Evolutionary conservation across 2,888 invertebrate species (phyloP).

Genomic region (Cerastis rubricosa): DNA sequence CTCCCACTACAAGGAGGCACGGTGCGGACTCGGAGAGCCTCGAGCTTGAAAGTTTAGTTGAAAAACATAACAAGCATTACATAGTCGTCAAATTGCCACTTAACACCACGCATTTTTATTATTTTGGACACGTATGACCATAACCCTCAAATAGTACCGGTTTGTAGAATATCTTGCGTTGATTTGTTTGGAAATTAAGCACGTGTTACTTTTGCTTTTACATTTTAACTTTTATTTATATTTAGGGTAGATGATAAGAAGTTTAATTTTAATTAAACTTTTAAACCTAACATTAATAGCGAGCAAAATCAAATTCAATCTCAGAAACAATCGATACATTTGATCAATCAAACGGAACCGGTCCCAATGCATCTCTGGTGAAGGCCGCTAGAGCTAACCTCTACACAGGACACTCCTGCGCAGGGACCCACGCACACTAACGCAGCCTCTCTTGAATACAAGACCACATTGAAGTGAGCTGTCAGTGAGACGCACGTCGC

Average conservation of each 20-base stretch:
- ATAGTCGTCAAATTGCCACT: constrained; percentile 73
- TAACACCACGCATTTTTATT: constrained; percentile 48
- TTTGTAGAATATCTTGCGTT: constrained; percentile 55
- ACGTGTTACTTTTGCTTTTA: constrained; percentile 66
- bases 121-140: constrained; percentile 55
- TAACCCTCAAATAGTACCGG: constrained; percentile 65
- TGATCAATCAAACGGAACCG: constrained; percentile 82
- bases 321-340: constrained; percentile 71
- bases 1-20: constrained; percentile 89
- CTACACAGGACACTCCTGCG: constrained; percentile 85
- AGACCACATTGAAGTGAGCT: constrained; percentile 72
- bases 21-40: constrained; percentile 86
- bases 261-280: constrained; percentile 2
- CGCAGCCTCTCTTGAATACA: constrained; percentile 67
- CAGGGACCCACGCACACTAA: constrained; percentile 81
- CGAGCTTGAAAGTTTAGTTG: constrained; percentile 87
- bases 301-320: constrained; percentile 47
- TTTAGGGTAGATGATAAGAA: background rate
- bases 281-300: constrained; percentile 6
- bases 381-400: constrained; percentile 88
- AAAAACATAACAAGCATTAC: constrained; percentile 82
- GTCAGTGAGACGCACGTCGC: constrained; percentile 72
- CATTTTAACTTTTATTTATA: constrained; percentile 53
- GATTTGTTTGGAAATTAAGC: constrained; percentile 59
- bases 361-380: constrained; percentile 88